These are phyloP conservation scores for Aphaenogaster floridana DNA, from an alignment of 1,140 invertebrate genomes.

Conservation along the genomic window DNA sequence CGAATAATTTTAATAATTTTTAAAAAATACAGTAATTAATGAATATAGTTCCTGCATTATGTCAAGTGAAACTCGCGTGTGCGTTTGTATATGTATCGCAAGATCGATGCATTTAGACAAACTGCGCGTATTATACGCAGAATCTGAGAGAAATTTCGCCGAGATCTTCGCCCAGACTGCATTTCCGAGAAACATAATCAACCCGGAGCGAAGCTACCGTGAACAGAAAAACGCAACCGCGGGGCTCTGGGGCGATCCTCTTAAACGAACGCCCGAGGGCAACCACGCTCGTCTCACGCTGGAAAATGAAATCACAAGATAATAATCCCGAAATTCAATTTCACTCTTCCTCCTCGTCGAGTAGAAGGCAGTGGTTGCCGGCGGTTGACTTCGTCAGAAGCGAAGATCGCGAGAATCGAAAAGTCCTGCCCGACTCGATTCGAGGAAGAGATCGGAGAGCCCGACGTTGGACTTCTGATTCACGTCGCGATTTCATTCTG, in stretches of 20 bases:
- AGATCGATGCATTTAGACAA: background rate
- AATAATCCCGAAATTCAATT: conserved; percentile 61
- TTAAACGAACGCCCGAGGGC: conserved; percentile 52
- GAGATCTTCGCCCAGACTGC: background rate
- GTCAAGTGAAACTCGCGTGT: background rate
- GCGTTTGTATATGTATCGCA: background rate
- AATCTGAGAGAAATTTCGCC: background rate
- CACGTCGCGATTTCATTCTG: conserved; percentile 3
- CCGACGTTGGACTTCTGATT: conserved; percentile 5
- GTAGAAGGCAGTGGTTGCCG: conserved; percentile 6
- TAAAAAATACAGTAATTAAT: background rate
- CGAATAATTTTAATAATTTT: background rate
- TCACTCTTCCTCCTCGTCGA: conserved; percentile 22
- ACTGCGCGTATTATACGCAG: background rate
- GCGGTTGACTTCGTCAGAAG: conserved; percentile 30
- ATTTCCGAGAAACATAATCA: conserved; percentile 14
- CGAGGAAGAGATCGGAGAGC: background rate
- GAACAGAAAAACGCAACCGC: conserved; percentile 23
- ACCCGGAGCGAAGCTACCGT: background rate
- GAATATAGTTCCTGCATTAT: background rate
- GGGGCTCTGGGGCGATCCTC: conserved; percentile 15
- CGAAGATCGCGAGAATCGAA: conserved; percentile 34
- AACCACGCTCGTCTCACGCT: conserved; percentile 32
- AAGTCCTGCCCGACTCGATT: background rate
- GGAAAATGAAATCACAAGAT: conserved; percentile 61